These are phyloP conservation scores for Synergus itoensis DNA, from an alignment of 2,888 invertebrate genomes.

Conservation along the genomic window DNA sequence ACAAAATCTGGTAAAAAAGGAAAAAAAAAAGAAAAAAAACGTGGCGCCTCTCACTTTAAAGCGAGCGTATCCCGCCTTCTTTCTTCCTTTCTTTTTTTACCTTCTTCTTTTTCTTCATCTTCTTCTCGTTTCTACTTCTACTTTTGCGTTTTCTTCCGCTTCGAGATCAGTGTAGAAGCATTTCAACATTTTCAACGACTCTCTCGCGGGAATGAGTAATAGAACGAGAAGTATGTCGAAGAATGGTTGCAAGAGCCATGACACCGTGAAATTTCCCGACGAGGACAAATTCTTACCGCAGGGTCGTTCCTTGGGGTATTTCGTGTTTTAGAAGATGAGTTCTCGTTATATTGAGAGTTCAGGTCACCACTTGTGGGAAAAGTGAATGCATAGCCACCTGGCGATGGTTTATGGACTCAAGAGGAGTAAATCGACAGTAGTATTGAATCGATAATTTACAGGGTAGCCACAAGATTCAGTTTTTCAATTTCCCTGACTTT, in stretches of 20 bases:
- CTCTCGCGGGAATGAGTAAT: constrained; percentile 36
- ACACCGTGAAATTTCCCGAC: constrained; percentile 18
- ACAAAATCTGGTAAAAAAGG: constrained; percentile 34
- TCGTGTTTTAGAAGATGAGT: constrained; percentile 24
- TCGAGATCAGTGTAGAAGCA: constrained; percentile 16
- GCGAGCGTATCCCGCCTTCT: neutral
- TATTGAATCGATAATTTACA: too few relatives aligned
- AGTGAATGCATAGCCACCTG: neutral
- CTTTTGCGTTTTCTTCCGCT: constrained; percentile 21
- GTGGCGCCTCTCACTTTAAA: neutral
- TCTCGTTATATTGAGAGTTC: constrained; percentile 14
- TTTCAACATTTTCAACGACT: constrained; percentile 24
- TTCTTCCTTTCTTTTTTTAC: neutral
- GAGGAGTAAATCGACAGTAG: neutral
- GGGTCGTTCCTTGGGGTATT: constrained; percentile 15
- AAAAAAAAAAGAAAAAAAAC: neutral
- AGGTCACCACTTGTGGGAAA: neutral
- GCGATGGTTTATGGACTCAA: neutral
- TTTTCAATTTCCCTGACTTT: too few relatives aligned
- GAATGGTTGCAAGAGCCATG: constrained; percentile 36
- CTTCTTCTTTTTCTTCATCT: constrained; percentile 1
- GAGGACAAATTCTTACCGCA: constrained; percentile 21
- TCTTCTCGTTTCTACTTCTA: neutral
- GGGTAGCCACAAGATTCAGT: too few relatives aligned
- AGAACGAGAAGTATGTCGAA: constrained; percentile 26